These are phyloP conservation scores for Drosophila pectinifera DNA, from an alignment of 1,140 invertebrate genomes.

Conservation along the genomic window DNA sequence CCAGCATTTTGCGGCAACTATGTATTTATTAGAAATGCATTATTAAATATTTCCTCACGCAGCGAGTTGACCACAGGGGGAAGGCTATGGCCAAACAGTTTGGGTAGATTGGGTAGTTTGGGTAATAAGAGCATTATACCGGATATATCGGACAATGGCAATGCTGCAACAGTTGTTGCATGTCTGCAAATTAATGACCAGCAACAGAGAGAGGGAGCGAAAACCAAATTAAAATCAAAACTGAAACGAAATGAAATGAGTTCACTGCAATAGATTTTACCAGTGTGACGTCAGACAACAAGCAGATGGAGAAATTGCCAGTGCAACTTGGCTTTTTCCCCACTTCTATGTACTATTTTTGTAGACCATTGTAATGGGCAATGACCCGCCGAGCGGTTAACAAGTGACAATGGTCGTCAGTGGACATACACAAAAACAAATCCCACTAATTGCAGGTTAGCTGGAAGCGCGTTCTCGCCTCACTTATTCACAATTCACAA, in stretches of 20 bases:
- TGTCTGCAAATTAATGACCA: conserved; percentile 74
- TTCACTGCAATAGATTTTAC: conserved; percentile 58
- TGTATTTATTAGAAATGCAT: conserved; percentile 73
- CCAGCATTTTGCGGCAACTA: not conserved
- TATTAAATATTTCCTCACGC: conserved; percentile 74
- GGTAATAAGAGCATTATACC: conserved; percentile 36
- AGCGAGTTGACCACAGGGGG: conserved; percentile 29
- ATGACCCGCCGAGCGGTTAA: conserved; percentile 57
- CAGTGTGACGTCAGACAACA: conserved; percentile 59
- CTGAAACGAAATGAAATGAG: conserved; percentile 64
- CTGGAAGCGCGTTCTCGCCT: conserved; percentile 19
- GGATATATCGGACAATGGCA: conserved; percentile 46
- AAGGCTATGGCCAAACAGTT: conserved; percentile 19
- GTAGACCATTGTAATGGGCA: conserved; percentile 48
- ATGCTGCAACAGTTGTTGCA: conserved; percentile 61
- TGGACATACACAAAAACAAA: conserved; percentile 10
- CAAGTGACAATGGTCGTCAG: conserved; percentile 56
- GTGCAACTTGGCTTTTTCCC: conserved; percentile 15
- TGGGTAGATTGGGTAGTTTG: conserved; percentile 26
- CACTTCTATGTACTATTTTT: conserved; percentile 15
- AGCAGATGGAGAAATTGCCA: not conserved
- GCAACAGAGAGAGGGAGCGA: conserved; percentile 11
- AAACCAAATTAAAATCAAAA: conserved; percentile 63
- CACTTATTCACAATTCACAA: conserved; percentile 12
- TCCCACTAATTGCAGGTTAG: conserved; percentile 44